Evolutionary conservation across 2,888 invertebrate species (phyloP).

Genomic region (Aspidiotus rigidus): DNA sequence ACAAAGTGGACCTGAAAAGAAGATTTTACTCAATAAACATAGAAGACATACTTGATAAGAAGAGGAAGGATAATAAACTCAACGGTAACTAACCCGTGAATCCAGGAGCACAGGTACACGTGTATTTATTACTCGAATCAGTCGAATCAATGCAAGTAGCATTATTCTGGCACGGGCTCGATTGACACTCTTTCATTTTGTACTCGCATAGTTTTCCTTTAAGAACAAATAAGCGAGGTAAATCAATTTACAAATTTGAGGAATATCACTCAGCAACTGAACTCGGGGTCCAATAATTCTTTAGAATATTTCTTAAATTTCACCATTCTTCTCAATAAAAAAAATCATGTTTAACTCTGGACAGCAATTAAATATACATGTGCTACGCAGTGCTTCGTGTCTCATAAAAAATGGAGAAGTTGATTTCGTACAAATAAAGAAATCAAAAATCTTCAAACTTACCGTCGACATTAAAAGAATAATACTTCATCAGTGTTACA

Average conservation of each 20-base stretch:
- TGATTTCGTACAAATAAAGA: neutral
- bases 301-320: too few relatives aligned
- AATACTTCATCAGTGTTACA: slow-evolving; percentile 4
- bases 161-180: slow-evolving; percentile 56
- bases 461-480: slow-evolving; percentile 1
- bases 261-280: neutral
- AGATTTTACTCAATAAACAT: slow-evolving; percentile 10
- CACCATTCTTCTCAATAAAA: too few relatives aligned
- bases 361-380: neutral
- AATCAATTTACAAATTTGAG: neutral
- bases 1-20: slow-evolving; percentile 45
- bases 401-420: neutral
- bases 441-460: neutral
- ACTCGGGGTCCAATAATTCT: neutral
- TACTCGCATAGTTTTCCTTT: slow-evolving; percentile 50
- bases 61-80: neutral
- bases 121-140: slow-evolving; percentile 46
- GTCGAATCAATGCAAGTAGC: slow-evolving; percentile 49
- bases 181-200: slow-evolving; percentile 76
- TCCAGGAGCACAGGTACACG: slow-evolving; percentile 51
- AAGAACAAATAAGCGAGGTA: slow-evolving; percentile 46
- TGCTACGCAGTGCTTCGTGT: neutral
- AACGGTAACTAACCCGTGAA: slow-evolving; percentile 51
- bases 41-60: neutral
- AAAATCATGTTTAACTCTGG: neutral